Base-by-base conservation (phyloP, 2,113 vertebrate genomes). In the Gymnobelideus leadbeateri region DNA sequence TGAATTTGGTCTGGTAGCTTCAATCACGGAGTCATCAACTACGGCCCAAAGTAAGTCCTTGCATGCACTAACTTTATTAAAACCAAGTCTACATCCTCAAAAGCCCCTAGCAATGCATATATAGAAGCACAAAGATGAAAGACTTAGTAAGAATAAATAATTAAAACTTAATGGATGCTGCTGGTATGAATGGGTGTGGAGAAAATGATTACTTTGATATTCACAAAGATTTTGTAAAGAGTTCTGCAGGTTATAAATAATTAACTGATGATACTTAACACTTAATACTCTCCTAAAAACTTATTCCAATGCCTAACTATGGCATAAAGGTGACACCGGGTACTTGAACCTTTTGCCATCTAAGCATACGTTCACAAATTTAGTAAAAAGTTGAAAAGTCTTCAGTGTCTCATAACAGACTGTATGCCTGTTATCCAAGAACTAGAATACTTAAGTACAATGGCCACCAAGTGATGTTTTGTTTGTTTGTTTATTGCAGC, bases 111-210 rank as follows among this genome's bases (percentile, higher is more conserved):
- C 94, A 97, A 95, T 96, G 68, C 68, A 51, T 51, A 55, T 84
- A 43, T 21, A 84, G 68, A 93, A 95, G 89, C 28, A 0, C 28
- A 91, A 91, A 96, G 92, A 91, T 97, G 96, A 98, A 98, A 97
- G 91, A 89, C 95, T 94, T 94, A 95, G 94, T 46, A 47, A 92
- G 43, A 52, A 95, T 96, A 97, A 93, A 93, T 93, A 97, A 97
- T 93, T 96, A 96, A 93, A 96, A 94, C 92, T 97, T 98, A 98
- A 98, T 95, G 90, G 91, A 50, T 94, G 52, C 55, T 14, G 6
- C 95, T 97, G 95, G 92, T 97, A 53, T 94, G 96, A 95, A 96
- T 68, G 89, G 92, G 93, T 98, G 96, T 95, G 97, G 96, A 97
- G 94, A 95, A 55, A 68, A 90, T 92, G 94, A 96, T 91, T 95